These are phyloP conservation scores for Cebus imitator DNA, from an alignment of 2,113 vertebrate species.

Conservation along the genomic window DNA sequence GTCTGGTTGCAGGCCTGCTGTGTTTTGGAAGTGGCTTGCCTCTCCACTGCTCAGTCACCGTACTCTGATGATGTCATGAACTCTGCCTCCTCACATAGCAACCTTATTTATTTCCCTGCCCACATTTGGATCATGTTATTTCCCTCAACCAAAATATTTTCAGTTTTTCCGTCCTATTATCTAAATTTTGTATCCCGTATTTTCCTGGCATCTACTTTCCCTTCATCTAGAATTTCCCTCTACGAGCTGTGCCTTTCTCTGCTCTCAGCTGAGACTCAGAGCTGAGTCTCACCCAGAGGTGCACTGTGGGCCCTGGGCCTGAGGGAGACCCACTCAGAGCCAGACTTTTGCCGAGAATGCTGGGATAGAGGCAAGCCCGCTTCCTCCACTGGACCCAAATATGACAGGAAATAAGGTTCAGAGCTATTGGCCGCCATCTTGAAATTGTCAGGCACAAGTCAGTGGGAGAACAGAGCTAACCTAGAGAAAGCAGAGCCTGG, in stretches of 20 bases:
- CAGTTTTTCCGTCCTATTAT: background rate
- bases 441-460: background rate
- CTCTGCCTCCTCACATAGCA: background rate
- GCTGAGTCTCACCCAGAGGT: background rate
- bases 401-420: background rate
- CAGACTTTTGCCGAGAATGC: background rate
- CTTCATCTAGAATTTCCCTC: background rate
- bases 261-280: background rate
- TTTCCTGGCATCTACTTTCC: background rate
- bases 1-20: background rate
- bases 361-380: background rate
- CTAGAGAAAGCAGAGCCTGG: background rate
- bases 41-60: background rate
- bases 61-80: background rate
- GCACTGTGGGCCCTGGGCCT: background rate
- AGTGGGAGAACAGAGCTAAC: background rate
- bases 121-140: background rate
- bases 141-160: background rate
- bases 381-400: background rate
- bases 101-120: background rate
- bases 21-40: background rate
- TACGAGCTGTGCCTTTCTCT: background rate
- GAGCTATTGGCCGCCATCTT: background rate
- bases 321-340: background rate
- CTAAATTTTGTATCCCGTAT: background rate